Evolutionary conservation across 1,140 invertebrate species (phyloP).

Genomic region (Mycetomoellerius zeteki): DNA sequence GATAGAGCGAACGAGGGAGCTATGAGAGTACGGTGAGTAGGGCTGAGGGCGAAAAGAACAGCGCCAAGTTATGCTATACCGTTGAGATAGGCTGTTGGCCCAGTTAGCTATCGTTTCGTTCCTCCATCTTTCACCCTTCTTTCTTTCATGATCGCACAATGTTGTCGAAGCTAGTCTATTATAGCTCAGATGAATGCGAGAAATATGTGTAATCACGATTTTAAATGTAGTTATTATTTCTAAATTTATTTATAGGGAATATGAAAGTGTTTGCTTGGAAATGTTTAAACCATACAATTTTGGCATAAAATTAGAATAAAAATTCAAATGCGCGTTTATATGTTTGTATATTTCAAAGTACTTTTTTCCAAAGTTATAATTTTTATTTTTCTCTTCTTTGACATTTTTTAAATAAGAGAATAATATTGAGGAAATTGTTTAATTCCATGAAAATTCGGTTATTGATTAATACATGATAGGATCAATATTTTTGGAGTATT

Average conservation of each 20-base stretch:
- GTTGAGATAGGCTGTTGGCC: slow-evolving; percentile 57
- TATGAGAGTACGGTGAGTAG: slow-evolving; percentile 23
- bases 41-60: background rate
- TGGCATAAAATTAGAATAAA: background rate
- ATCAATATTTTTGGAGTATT: background rate
- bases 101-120: slow-evolving; percentile 45
- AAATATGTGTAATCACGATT: slow-evolving; percentile 20
- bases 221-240: background rate
- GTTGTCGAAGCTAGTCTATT: slow-evolving; percentile 37
- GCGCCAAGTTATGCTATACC: slow-evolving; percentile 42
- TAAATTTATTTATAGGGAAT: slow-evolving; percentile 12
- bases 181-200: slow-evolving; percentile 6
- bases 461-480: background rate
- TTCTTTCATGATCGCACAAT: slow-evolving; percentile 43
- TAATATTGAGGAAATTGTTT: no score
- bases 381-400: background rate
- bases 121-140: background rate
- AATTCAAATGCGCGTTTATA: background rate
- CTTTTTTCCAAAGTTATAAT: background rate
- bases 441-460: no score
- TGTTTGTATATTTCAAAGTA: background rate
- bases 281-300: background rate
- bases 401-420: no score
- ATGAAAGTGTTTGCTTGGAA: background rate
- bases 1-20: slow-evolving; percentile 33